These are phyloP conservation scores for Periophthalmus modestus DNA, from an alignment of 2,113 vertebrate genomes.

Conservation along the genomic window DNA sequence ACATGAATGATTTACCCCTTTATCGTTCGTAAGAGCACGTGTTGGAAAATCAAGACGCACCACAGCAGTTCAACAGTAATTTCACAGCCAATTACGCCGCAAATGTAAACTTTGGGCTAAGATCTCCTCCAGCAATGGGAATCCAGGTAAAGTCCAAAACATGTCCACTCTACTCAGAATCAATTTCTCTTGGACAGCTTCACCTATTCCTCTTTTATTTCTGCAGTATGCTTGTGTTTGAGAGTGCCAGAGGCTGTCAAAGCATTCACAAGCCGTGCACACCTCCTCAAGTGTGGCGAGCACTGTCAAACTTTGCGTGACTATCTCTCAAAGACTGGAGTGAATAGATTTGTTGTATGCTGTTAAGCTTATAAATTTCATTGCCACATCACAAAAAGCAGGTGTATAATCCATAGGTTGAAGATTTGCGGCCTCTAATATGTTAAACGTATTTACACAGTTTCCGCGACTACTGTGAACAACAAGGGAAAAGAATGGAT, in stretches of 20 bases:
- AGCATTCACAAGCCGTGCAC: constrained; percentile 6
- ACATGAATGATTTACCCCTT: not conserved
- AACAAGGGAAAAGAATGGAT: constrained; percentile 1
- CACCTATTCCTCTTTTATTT: constrained; percentile 22
- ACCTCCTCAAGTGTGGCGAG: constrained; percentile 23
- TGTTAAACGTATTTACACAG: constrained; percentile 4
- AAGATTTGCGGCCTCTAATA: not conserved
- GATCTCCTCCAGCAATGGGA: constrained; percentile 28
- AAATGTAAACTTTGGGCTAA: constrained; percentile 41
- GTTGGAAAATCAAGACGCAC: constrained; percentile 22
- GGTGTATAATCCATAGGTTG: constrained; percentile 23
- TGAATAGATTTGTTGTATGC: constrained; percentile 36
- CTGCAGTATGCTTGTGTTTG: constrained; percentile 16
- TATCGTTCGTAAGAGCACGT: not conserved
- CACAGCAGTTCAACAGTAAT: constrained; percentile 51
- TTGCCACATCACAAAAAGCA: too few relatives aligned
- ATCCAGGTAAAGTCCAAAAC: constrained; percentile 26
- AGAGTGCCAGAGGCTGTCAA: constrained; percentile 24
- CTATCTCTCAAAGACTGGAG: constrained; percentile 10
- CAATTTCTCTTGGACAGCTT: constrained; percentile 26
- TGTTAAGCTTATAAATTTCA: constrained; percentile 9
- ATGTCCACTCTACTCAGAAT: constrained; percentile 36
- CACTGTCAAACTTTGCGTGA: constrained; percentile 15
- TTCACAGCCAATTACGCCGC: constrained; percentile 56
- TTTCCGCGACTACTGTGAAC: not conserved